Base-by-base conservation (phyloP, 2,113 vertebrate genomes). In the Corvus cornix region DNA sequence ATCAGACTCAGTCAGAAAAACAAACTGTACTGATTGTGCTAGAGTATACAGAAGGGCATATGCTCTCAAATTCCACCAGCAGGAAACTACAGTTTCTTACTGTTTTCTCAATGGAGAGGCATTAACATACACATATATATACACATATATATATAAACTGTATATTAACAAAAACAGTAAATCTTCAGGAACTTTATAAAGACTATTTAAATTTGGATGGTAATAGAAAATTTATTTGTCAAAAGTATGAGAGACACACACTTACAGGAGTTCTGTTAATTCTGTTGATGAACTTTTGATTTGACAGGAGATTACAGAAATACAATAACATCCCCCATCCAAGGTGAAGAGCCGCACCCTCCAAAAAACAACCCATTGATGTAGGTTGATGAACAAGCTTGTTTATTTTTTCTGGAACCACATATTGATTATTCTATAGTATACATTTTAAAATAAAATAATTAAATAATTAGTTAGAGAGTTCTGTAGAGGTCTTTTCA, bases 341-440 rank as follows among this genome's bases (percentile, higher is more conserved):
- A 94, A 84, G 33, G 60, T 87, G 52, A 88, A 92, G 67, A 96
- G 81, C 23, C 7, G 0, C 17, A 60, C 52, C 55, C 59, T 94
- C 39, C 64, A 93, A 86, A 89, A 90, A 89, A 75, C 41, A 94
- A 76, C 81, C 96, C 94, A 84, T 91, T 87, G 80, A 85, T 44
- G 26, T 84, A 90, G 79, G 69, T 48, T 93, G 79, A 93, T 63
- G 68, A 95, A 78, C 37, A 96, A 93, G 63, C 18, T 92, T 91
- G 79, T 98, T 98, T 98, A 98, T 98, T 98, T 93, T 87, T 85
- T 89, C 51, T 95, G 46, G 70, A 95, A 95, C 39, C 46, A 81
- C 59, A 92, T 62, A 62, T 78, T 70, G 16, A 81, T 88, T 90
- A 77, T 78, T 88, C 76, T 90, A 19, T 58, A 91, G 69, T 39